Base-by-base conservation (phyloP, 2,888 invertebrate genomes). In the Dioctria linearis region DNA sequence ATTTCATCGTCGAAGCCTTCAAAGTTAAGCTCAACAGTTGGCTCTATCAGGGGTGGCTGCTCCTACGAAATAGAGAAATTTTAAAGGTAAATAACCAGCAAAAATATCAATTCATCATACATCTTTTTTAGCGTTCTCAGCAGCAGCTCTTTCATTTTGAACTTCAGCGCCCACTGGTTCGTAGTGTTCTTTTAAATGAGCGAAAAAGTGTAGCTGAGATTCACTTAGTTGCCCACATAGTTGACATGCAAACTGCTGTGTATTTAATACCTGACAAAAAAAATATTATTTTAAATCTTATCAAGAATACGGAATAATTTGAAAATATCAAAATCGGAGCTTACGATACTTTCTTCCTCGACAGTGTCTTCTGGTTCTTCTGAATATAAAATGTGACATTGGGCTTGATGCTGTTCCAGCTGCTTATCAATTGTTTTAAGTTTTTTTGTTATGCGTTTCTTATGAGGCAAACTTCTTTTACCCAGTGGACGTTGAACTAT, bases 161-260 rank as follows among this genome's bases (percentile, higher is more conserved):
- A 82, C 81, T 82, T 82, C 83, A 76, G 65, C 43, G 37, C 46
- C 79, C 2, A 80, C 84, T 0, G 94, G 94, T 86, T 95, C 95
- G 87, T 95, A 95, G 86, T 95, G 95, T 81, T 92, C 91, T 88
- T 95, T 96, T 5, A 97, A 90, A 86, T 97, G 96, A 80, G 95
- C 94, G 88, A 94, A 96, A 90, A 96, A 96, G 86, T 93, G 93
- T 25, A 96, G 88, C 86, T 97, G 96, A 82, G 94, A 93, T 46
- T 92, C 92, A 86, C 94, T 94, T 83, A 91, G 91, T 83, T 92
- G 92, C n/a, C 93, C 93, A 86, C 96, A 97, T 11, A 96, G 87
- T 88, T 96, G 95, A 86, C 96, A 96, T 61, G 86, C 86, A 80
- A 87, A 88, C 25, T 86, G 85, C 9, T 79, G 42, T 39, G 66